A percentile compares a stretch with the other conserved stretches of the same genome.
These are phyloP conservation scores for Dipodomys ordii DNA, from an alignment of 2,113 vertebrate genomes.

Conservation along the genomic window DNA sequence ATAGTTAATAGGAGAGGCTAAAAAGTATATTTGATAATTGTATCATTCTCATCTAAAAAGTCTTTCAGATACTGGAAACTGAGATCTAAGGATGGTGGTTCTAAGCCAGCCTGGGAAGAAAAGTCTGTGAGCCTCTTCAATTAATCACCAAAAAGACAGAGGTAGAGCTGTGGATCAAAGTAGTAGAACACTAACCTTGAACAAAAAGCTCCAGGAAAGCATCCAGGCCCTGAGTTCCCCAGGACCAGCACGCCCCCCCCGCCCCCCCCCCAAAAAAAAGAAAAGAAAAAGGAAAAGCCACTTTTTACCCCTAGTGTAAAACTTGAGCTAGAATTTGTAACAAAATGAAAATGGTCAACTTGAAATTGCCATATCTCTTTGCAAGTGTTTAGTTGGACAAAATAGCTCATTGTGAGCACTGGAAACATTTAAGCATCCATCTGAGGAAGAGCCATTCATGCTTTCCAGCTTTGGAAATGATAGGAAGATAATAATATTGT, in stretches of 20 bases:
- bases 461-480: slow-evolving; percentile 24
- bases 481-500: background rate
- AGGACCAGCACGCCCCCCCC: no score
- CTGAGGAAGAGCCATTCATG: background rate
- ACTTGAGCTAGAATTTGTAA: background rate
- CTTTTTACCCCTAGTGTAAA: background rate
- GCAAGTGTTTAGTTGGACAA: background rate
- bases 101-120: no score
- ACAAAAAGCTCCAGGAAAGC: no score
- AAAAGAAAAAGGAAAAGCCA: no score
- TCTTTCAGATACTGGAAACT: background rate
- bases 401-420: background rate
- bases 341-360: slow-evolving; percentile 8
- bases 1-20: background rate
- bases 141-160: no score
- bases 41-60: slow-evolving; percentile 10
- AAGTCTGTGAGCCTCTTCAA: no score
- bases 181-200: no score
- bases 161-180: no score
- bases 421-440: background rate
- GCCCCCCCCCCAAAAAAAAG: no score
- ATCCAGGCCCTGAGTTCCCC: no score
- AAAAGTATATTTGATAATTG: background rate
- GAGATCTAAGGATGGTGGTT: no score
- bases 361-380: background rate